phyloP scores from a whole-genome alignment of 2,113 vertebrate genomes.

The Eretmochelys imbricata region DNA sequence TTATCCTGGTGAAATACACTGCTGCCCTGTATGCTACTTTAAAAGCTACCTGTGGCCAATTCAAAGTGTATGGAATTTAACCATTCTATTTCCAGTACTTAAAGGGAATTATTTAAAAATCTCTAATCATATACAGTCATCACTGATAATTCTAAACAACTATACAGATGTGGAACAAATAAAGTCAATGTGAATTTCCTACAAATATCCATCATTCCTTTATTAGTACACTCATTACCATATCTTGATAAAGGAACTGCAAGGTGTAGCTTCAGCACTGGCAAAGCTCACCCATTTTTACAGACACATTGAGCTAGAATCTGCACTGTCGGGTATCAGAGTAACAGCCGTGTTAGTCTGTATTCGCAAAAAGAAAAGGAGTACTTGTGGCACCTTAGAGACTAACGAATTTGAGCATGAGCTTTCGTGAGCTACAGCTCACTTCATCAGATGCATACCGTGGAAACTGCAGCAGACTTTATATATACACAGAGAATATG shows the following conservation, averaged over 20 bases:
- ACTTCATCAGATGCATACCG: no score
- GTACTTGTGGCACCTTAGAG: no score
- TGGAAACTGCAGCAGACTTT: no score
- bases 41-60: not conserved
- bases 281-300: not conserved
- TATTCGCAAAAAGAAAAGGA: no score
- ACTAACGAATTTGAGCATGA: no score
- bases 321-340: not conserved
- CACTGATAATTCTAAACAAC: not conserved
- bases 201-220: not conserved
- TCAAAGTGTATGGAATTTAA: not conserved
- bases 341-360: no score
- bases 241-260: not conserved
- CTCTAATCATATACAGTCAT: not conserved
- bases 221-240: not conserved
- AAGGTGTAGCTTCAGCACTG: not conserved
- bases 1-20: no score
- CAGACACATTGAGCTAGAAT: not conserved
- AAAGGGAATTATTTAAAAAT: not conserved
- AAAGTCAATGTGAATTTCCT: not conserved
- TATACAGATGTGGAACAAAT: not conserved
- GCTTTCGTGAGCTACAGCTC: no score
- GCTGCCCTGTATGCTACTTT: not conserved
- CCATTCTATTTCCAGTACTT: not conserved
- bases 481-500: no score